phyloP scores from a whole-genome alignment of 2,113 vertebrate genomes.

The Neogale vison region DNA sequence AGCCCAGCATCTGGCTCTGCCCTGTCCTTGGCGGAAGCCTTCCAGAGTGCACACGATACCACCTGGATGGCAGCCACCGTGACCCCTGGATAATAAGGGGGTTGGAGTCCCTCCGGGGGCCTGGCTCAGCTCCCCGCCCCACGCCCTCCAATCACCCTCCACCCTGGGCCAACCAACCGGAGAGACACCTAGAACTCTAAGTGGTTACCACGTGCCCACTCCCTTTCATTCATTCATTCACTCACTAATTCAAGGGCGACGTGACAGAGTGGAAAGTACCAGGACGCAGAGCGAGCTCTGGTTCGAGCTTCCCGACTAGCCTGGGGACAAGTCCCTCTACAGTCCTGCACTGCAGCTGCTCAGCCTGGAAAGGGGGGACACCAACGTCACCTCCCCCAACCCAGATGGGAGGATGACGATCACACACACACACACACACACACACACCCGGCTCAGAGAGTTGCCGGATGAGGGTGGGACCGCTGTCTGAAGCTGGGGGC shows the following conservation, averaged over 20 bases:
- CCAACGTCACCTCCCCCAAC: neutral
- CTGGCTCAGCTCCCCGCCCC: neutral
- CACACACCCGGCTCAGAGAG: neutral
- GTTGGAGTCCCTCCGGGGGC: neutral
- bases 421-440: no score
- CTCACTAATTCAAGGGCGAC: neutral
- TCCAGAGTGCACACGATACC: rapidly evolving
- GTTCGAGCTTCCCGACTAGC: neutral
- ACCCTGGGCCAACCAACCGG: neutral
- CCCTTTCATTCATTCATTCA: neutral
- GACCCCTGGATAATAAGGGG: neutral
- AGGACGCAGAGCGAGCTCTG: neutral
- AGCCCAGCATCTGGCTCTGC: neutral
- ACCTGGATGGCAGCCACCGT: rapidly evolving
- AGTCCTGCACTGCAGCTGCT: neutral
- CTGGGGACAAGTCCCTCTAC: neutral
- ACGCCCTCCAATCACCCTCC: neutral
- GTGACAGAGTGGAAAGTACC: rapidly evolving
- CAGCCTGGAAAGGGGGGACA: no score
- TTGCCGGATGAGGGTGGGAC: no score
- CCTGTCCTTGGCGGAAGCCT: rapidly evolving
- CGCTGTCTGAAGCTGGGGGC: neutral
- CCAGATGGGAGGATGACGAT: neutral
- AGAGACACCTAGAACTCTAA: neutral
- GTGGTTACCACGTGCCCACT: neutral